Evolutionary conservation across 1,140 invertebrate genomes (phyloP).

Genomic region (Halictus rubicundus): DNA sequence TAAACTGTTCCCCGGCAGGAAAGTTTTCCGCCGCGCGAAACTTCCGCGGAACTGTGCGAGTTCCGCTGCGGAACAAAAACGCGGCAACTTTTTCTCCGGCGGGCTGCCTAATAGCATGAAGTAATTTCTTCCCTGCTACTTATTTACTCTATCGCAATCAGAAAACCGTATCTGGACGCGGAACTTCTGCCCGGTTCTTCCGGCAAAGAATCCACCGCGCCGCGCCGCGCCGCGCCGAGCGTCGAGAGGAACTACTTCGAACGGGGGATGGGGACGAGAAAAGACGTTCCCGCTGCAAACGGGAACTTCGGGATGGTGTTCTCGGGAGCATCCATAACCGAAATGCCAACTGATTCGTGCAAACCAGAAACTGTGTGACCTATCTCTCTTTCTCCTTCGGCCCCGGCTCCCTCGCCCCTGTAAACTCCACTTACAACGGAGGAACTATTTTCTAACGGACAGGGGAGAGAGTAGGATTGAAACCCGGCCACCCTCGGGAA

Average conservation of each 20-base stretch:
- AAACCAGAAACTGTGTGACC: constrained; percentile 6
- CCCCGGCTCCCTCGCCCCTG: background rate
- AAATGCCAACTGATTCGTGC: constrained; percentile 10
- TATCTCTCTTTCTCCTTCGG: constrained; percentile 3
- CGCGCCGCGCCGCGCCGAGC: background rate
- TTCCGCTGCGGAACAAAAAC: constrained; percentile 7
- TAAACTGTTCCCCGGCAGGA: constrained; percentile 10
- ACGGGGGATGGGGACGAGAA: background rate
- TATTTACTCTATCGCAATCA: constrained; percentile 41
- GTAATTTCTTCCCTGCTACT: constrained; percentile 26
- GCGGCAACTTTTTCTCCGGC: constrained; percentile 1
- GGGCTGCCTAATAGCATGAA: constrained; percentile 26
- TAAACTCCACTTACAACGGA: constrained; percentile 1
- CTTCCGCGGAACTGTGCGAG: constrained; percentile 1
- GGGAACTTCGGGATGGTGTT: background rate
- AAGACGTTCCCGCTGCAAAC: background rate
- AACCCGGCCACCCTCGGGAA: background rate
- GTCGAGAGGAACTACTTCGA: background rate
- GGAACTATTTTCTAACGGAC: constrained; percentile 10
- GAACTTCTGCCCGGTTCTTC: background rate
- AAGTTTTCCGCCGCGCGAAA: constrained; percentile 1
- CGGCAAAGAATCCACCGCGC: background rate
- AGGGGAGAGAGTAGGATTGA: background rate
- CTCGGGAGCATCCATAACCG: background rate
- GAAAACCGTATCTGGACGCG: constrained; percentile 14